phyloP scores from a whole-genome alignment of 1,140 invertebrate genomes.

The Melitaea cinxia region DNA sequence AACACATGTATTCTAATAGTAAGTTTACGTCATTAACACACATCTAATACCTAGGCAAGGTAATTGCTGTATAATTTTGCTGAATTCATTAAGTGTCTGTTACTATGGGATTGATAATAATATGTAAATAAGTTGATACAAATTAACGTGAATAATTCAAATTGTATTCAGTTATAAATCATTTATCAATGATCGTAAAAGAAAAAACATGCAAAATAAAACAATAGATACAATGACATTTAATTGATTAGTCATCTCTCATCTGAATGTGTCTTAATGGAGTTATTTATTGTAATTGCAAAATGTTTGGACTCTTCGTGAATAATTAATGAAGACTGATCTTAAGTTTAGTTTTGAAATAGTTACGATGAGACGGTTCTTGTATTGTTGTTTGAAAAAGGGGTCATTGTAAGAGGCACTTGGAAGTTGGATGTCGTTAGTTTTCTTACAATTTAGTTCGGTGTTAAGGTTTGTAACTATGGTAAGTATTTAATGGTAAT shows the following conservation, averaged over 20 bases:
- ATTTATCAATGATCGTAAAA: not conserved
- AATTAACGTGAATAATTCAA: not conserved
- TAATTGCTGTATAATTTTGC: too few relatives aligned
- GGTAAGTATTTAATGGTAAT: too few relatives aligned
- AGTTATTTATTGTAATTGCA: constrained; percentile 41
- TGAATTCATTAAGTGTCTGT: too few relatives aligned
- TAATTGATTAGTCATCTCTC: constrained; percentile 21
- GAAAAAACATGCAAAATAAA: not conserved
- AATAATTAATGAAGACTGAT: constrained; percentile 12
- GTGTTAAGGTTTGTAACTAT: too few relatives aligned
- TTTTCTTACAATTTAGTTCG: not conserved
- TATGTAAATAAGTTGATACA: not conserved
- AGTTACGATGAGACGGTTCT: not conserved
- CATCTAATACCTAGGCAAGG: too few relatives aligned
- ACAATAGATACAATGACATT: not conserved
- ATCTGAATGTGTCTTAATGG: constrained; percentile 24
- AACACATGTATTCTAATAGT: too few relatives aligned
- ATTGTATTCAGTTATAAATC: constrained; percentile 5
- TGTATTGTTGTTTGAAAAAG: not conserved
- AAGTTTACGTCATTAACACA: too few relatives aligned
- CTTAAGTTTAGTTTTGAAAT: constrained; percentile 24
- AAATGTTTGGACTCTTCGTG: constrained; percentile 16
- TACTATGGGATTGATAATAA: not conserved
- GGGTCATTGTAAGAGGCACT: not conserved
- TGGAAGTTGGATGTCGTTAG: not conserved